These are phyloP conservation scores for Pogonomyrmex barbatus DNA, from an alignment of 1,140 invertebrate species.

Conservation along the genomic window DNA sequence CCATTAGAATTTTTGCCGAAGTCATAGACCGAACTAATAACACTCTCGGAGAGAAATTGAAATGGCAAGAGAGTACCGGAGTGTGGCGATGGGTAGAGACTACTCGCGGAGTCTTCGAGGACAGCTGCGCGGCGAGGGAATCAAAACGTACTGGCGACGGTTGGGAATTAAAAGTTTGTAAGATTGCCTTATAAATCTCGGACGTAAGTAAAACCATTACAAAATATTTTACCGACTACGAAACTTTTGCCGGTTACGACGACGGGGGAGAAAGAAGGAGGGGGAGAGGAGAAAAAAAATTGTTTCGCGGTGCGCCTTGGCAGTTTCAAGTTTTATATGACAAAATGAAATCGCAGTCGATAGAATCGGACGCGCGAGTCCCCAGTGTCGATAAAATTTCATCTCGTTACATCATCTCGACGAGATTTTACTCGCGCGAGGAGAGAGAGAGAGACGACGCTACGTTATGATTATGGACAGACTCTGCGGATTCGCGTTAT, in stretches of 20 bases:
- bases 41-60: slow-evolving; percentile 49
- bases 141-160: slow-evolving; percentile 40
- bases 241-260: slow-evolving; percentile 7
- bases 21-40: slow-evolving; percentile 58
- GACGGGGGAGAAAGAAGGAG: too few species aligned
- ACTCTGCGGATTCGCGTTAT: slow-evolving; percentile 44
- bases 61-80: slow-evolving; percentile 7
- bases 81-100: not conserved
- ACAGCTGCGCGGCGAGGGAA: slow-evolving; percentile 38
- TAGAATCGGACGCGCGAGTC: slow-evolving; percentile 21
- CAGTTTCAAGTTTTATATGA: slow-evolving; percentile 45
- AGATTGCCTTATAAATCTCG: slow-evolving; percentile 61
- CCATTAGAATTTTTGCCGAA: slow-evolving; percentile 59
- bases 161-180: slow-evolving; percentile 61
- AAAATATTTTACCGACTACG: slow-evolving; percentile 51
- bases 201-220: slow-evolving; percentile 56
- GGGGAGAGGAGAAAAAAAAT: not conserved
- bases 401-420: not conserved
- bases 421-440: slow-evolving; percentile 34
- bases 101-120: slow-evolving; percentile 2
- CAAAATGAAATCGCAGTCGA: slow-evolving; percentile 35
- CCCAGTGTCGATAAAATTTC: not conserved
- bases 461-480: slow-evolving; percentile 9
- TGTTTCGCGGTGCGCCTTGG: slow-evolving; percentile 9
- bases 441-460: not conserved